Conservation (phyloP, 2,888 invertebrate genomes). For the Erynnis tages region DNA sequence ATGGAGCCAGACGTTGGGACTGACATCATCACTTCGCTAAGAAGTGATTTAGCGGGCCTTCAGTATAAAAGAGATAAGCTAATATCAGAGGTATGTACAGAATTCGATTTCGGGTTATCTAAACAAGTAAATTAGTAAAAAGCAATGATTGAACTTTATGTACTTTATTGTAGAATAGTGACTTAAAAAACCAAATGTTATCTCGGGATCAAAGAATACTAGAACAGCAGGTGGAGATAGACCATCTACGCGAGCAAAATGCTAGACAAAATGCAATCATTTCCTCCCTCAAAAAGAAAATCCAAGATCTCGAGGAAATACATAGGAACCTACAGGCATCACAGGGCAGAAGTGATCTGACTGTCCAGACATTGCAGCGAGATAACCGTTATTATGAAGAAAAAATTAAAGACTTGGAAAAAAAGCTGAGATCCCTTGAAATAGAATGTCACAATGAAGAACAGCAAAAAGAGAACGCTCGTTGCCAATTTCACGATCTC, state of each 20-base stretch:
- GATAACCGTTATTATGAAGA: conserved; percentile 88
- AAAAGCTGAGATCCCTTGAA: conserved; percentile 87
- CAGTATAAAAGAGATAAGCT: conserved; percentile 92
- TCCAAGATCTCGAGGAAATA: conserved; percentile 89
- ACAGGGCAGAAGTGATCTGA: conserved; percentile 85
- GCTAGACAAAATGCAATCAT: conserved; percentile 91
- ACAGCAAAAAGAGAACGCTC: conserved; percentile 87
- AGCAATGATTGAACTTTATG: too few relatives aligned
- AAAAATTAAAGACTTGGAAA: conserved; percentile 88
- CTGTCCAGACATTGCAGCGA: conserved; percentile 87
- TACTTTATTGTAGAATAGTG: conserved; percentile 81
- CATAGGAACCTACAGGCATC: conserved; percentile 85
- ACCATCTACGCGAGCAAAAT: conserved; percentile 89
- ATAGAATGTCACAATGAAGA: conserved; percentile 87
- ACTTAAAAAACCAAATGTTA: conserved; percentile 86
- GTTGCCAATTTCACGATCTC: conserved; percentile 86
- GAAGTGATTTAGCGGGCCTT: conserved; percentile 91
- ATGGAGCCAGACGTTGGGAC: conserved; percentile 81
- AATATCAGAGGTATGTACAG: conserved; percentile 83
- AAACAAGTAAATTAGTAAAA: too few relatives aligned
- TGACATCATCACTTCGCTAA: conserved; percentile 87
- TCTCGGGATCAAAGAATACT: conserved; percentile 86
- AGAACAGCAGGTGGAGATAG: conserved; percentile 90
- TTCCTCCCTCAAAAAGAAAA: conserved; percentile 88
- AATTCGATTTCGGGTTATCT: background rate